phyloP scores from a whole-genome alignment of 1,140 invertebrate genomes.

The Macrosteles quadrilineatus region DNA sequence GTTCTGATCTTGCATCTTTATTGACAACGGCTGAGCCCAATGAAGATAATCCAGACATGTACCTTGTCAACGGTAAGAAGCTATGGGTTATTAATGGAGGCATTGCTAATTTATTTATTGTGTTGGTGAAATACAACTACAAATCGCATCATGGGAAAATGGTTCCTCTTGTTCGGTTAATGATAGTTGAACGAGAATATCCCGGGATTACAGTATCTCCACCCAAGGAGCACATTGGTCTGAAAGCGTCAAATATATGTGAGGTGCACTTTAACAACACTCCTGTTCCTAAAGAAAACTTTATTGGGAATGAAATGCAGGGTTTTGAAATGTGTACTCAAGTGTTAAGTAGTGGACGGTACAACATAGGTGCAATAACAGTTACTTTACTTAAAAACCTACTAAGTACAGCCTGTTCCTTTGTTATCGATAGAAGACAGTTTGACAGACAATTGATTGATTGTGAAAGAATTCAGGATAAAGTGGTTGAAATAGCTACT shows the following conservation, averaged over 20 bases:
- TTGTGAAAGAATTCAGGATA: slow-evolving; percentile 47
- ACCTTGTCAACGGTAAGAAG: slow-evolving; percentile 35
- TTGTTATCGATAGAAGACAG: slow-evolving; percentile 64
- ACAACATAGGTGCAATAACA: slow-evolving; percentile 13
- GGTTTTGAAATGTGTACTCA: slow-evolving; percentile 27
- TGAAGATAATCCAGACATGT: slow-evolving; percentile 3
- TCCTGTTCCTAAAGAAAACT: not conserved
- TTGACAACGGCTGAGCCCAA: not conserved
- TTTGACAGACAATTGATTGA: slow-evolving; percentile 61
- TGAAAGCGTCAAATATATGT: slow-evolving; percentile 19
- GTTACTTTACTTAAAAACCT: slow-evolving; percentile 51
- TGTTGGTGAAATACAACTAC: slow-evolving; percentile 25
- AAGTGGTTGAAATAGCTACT: slow-evolving; percentile 28
- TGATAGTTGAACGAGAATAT: not conserved
- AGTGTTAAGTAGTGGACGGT: slow-evolving; percentile 18
- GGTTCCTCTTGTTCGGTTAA: not conserved
- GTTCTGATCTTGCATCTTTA: slow-evolving; percentile 29
- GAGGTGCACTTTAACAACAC: slow-evolving; percentile 21
- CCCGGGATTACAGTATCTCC: slow-evolving; percentile 2
- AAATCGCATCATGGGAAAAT: not conserved
- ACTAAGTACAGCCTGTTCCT: slow-evolving; percentile 55
- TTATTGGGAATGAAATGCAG: slow-evolving; percentile 23
- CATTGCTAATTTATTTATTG: slow-evolving; percentile 36
- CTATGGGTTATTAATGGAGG: slow-evolving; percentile 37
- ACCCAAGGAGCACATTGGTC: slow-evolving; percentile 1